Base-by-base conservation (phyloP, 2,113 vertebrate species). In the Eupsittula cactorum region DNA sequence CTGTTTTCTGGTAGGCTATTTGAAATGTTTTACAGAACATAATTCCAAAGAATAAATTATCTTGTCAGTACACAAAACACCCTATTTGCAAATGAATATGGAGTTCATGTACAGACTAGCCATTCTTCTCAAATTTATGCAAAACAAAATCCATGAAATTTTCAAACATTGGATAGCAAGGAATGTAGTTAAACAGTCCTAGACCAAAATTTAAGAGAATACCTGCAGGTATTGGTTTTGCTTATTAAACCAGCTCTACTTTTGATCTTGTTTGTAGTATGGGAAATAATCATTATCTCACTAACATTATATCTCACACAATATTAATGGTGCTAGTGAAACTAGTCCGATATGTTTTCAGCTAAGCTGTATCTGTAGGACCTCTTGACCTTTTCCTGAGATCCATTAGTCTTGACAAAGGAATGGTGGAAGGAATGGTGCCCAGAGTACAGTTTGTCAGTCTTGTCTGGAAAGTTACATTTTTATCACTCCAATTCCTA, bases 11-110 rank as follows among this genome's bases (percentile, higher is more conserved):
- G 13, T 84, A 87, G 37, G n/a, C 44, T 89, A 46, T 82, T 47
- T 84, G 60, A 82, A 92, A 69, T 65, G 10, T 73, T 94, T 93
- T 73, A 65, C 25, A 59, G 62, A 42, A 9, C 23, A 42, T 59
- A 73, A 93, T 96, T 93, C 53, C 44, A 74, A 79, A 78, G 37
- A 95, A 94, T 80, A 42, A 57, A 80, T 92, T 93, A 39, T 82
- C 47, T 88, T 82, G 27, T 90, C 5, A 5, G 28, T 73, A 71
- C 20, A 82, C 28, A 92, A 69, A 91, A 70, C 16, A 16, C 18
- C 9, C 18, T 75, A 79, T 88, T 93, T 94, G 31, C 62, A 71
- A 88, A 62, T 74, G 76, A 84, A 59, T 94, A 29, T 76, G 67
- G 19, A 10, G 49, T 92, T 92, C 39, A n/a, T 89, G 49, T 84